A percentile compares a stretch with the other conserved stretches of the same genome.
These are phyloP conservation scores for Cephus runcator DNA, from an alignment of 2,888 invertebrate genomes.

Conservation along the genomic window DNA sequence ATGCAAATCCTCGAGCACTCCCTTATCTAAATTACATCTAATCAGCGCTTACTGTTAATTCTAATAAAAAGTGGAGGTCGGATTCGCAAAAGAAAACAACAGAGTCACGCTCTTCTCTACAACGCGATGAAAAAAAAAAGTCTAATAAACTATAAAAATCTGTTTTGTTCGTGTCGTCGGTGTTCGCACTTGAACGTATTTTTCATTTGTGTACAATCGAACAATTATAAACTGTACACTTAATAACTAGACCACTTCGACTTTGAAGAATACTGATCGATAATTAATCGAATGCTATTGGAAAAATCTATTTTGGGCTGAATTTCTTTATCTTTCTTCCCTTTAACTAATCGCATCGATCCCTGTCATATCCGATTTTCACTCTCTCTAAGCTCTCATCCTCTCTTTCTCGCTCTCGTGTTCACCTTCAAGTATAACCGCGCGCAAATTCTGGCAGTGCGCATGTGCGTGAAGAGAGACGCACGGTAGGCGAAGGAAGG, in stretches of 20 bases:
- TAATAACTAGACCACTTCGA: background rate
- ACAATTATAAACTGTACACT: constrained; percentile 6
- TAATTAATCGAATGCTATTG: background rate
- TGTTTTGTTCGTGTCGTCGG: background rate
- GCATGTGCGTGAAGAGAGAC: background rate
- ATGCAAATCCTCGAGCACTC: constrained; percentile 2
- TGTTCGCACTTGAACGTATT: background rate
- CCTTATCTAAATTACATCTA: constrained; percentile 12
- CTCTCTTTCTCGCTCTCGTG: background rate
- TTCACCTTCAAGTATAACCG: background rate
- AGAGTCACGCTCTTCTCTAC: constrained; percentile 10
- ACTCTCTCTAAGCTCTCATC: background rate
- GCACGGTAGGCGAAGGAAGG: background rate
- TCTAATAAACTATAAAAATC: constrained; percentile 4
- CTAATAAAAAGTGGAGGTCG: constrained; percentile 1
- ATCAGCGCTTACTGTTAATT: constrained; percentile 7
- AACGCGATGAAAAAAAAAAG: constrained; percentile 7
- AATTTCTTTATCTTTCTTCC: background rate
- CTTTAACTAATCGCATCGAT: background rate
- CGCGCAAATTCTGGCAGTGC: background rate
- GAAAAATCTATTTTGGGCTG: background rate
- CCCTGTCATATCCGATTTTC: background rate
- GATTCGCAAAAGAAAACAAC: constrained; percentile 9
- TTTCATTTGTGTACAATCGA: constrained; percentile 10
- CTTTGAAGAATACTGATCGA: background rate